Evolutionary conservation across 1,140 invertebrate genomes (phyloP).

Genomic region (Caligus rogercresseyi): DNA sequence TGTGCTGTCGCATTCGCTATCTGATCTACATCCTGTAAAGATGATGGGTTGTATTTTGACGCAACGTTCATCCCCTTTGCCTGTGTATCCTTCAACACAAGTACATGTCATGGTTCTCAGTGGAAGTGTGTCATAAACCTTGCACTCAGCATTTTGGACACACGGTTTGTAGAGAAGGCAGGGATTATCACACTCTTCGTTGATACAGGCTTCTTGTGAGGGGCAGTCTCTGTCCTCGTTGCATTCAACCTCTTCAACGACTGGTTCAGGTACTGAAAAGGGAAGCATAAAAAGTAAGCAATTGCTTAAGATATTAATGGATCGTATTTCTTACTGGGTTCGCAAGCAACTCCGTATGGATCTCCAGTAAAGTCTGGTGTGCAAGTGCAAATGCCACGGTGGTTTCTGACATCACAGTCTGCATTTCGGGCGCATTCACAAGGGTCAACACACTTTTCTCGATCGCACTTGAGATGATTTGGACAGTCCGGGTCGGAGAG

Average conservation of each 20-base stretch:
- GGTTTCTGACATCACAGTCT: slow-evolving; percentile 39
- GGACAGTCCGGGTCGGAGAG: slow-evolving; percentile 24
- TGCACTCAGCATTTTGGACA: slow-evolving; percentile 32
- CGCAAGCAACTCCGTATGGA: slow-evolving; percentile 37
- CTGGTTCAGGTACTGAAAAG: slow-evolving; percentile 15
- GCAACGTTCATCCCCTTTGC: slow-evolving; percentile 29
- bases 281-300: slow-evolving; percentile 16
- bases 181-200: slow-evolving; percentile 1
- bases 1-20: slow-evolving; percentile 48
- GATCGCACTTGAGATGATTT: slow-evolving; percentile 22
- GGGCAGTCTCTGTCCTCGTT: slow-evolving; percentile 28
- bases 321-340: slow-evolving; percentile 31
- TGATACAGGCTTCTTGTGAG: background rate
- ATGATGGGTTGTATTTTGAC: background rate
- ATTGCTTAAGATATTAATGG: background rate
- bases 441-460: slow-evolving; percentile 24
- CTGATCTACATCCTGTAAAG: slow-evolving; percentile 40
- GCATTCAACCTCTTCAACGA: slow-evolving; percentile 41
- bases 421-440: slow-evolving; percentile 27
- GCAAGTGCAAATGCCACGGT: slow-evolving; percentile 39
- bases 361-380: slow-evolving; percentile 47
- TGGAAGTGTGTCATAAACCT: slow-evolving; percentile 56
- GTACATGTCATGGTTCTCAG: slow-evolving; percentile 69
- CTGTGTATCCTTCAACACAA: slow-evolving; percentile 51
- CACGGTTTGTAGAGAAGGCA: slow-evolving; percentile 25